Percentiles rank a stretch among this genome's conserved stretches.
phyloP scores from a whole-genome alignment of 2,113 vertebrate genomes.

The Gulo gulo region DNA sequence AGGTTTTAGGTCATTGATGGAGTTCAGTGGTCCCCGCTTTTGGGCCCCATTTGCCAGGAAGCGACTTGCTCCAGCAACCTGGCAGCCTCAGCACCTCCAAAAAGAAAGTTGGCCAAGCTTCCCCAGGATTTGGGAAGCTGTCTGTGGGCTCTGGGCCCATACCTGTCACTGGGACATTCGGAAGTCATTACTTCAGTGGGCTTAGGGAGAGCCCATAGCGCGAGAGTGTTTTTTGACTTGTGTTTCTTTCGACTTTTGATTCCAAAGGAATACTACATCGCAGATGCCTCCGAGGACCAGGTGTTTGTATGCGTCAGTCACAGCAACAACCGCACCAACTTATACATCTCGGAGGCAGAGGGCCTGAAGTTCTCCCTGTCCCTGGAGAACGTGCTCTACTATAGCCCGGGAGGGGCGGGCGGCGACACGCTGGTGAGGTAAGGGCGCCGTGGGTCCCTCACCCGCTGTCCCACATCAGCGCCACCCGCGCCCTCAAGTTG shows the following conservation, averaged over 20 bases:
- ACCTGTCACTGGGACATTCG: neutral
- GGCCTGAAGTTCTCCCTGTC: constrained; percentile 96
- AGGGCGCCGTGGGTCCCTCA: fast-evolving
- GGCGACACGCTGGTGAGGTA: constrained; percentile 97
- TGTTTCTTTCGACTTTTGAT: neutral
- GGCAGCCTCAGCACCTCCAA: neutral
- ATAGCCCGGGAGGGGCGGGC: constrained; percentile 92
- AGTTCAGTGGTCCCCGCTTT: neutral
- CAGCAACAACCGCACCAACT: constrained; percentile 92
- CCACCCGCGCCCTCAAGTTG: fast-evolving
- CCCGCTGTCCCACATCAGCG: fast-evolving
- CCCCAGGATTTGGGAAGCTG: neutral
- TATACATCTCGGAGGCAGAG: constrained; percentile 97
- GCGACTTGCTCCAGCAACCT: neutral
- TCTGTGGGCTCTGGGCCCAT: neutral
- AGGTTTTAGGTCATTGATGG: neutral
- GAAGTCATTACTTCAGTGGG: neutral
- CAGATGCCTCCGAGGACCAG: constrained; percentile 96
- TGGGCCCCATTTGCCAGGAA: neutral
- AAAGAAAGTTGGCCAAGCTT: neutral
- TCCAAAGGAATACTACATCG: constrained; percentile 94
- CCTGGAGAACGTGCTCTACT: constrained; percentile 94
- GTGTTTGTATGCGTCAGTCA: constrained; percentile 98
- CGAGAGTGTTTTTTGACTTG: neutral
- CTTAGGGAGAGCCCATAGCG: fast-evolving